Evolutionary conservation across 53 echinoderm and acorn worm genomes (phyloP).

Genomic region (Luidia sarsii): DNA sequence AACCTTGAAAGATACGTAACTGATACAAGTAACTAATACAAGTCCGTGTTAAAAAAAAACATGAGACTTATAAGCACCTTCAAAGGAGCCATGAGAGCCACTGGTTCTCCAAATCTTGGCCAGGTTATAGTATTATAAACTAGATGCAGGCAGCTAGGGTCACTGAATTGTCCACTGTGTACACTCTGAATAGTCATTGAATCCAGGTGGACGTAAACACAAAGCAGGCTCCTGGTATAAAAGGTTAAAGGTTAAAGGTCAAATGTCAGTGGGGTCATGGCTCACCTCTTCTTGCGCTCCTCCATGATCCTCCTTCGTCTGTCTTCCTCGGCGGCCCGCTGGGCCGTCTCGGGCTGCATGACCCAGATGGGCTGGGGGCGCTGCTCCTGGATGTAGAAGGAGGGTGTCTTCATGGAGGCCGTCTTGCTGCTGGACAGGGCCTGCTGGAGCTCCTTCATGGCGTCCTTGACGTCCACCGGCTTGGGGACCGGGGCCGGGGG

Average conservation of each 20-base stretch:
- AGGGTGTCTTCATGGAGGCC: slow-evolving; percentile 84
- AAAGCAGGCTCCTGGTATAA: not conserved
- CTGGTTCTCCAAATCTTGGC: too few relatives aligned
- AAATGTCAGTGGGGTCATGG: too few relatives aligned
- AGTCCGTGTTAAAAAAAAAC: too few relatives aligned
- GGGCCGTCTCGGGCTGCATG: slow-evolving; percentile 84
- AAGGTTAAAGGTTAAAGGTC: not conserved
- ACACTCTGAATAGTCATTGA: too few relatives aligned
- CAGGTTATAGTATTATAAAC: too few relatives aligned
- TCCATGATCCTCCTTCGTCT: slow-evolving; percentile 74
- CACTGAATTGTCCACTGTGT: too few relatives aligned
- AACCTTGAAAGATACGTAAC: too few relatives aligned
- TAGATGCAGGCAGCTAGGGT: too few relatives aligned
- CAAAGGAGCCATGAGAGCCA: too few relatives aligned
- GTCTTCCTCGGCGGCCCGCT: slow-evolving; percentile 83
- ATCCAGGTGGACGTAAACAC: too few relatives aligned
- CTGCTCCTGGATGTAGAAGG: slow-evolving; percentile 81
- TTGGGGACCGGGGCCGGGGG: slow-evolving; percentile 55
- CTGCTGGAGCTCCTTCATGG: slow-evolving; percentile 90
- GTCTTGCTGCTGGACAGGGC: slow-evolving; percentile 74
- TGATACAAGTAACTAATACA: too few relatives aligned
- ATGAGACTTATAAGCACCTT: too few relatives aligned
- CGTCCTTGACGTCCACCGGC: slow-evolving; percentile 75
- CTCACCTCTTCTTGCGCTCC: slow-evolving; percentile 87
- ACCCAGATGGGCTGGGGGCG: slow-evolving; percentile 78